Conservation (phyloP, 2,797 vertebrate genomes). For the Brachyrhaphis roseni region DNA sequence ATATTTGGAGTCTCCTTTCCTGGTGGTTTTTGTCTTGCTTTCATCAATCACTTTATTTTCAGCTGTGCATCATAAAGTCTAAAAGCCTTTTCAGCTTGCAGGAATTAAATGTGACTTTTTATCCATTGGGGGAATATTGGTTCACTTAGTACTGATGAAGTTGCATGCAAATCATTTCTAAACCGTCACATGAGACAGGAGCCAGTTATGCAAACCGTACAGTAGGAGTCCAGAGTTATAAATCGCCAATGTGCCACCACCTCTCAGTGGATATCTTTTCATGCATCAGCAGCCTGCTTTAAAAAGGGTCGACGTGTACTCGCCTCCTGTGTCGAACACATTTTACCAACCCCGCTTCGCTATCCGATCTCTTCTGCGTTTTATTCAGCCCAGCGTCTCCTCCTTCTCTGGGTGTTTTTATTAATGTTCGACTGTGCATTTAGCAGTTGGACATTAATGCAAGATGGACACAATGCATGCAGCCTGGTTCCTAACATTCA, state of each 20-base stretch:
- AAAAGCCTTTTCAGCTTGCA: conserved; percentile 6
- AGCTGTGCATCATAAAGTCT: conserved; percentile 11
- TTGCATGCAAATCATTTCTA: conserved; percentile 13
- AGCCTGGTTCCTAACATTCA: not conserved
- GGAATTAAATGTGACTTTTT: not conserved
- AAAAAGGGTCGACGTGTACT: conserved; percentile 62
- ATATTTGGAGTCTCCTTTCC: not conserved
- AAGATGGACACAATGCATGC: not conserved
- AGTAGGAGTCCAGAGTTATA: conserved; percentile 32
- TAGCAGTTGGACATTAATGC: not conserved
- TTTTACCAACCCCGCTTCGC: conserved; percentile 56
- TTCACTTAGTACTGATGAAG: not conserved
- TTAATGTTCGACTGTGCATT: conserved; percentile 13
- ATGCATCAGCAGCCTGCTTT: conserved; percentile 72
- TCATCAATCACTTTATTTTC: conserved; percentile 1
- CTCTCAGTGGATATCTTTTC: conserved; percentile 57
- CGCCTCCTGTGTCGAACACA: conserved; percentile 63
- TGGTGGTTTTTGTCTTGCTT: not conserved
- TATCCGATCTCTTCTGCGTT: conserved; percentile 53
- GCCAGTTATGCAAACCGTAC: conserved; percentile 45
- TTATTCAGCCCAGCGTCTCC: conserved; percentile 70
- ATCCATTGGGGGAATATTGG: conserved; percentile 5
- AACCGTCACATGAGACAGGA: conserved; percentile 7
- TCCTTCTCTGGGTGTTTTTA: conserved; percentile 42
- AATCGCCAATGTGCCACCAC: conserved; percentile 42